These are phyloP conservation scores for Cephus pulcher DNA, from an alignment of 2,888 invertebrate genomes.

Conservation along the genomic window DNA sequence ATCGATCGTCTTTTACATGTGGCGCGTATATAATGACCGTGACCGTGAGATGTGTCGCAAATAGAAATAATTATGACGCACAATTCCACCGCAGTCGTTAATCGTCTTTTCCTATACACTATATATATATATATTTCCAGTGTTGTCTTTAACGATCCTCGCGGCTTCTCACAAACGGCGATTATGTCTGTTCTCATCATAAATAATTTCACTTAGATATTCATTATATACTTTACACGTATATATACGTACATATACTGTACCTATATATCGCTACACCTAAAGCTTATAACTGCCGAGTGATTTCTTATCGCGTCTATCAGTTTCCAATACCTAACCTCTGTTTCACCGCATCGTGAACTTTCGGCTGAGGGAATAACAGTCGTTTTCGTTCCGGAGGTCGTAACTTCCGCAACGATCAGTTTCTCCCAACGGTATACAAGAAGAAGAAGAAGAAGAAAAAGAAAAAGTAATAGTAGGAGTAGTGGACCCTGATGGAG, in stretches of 20 bases:
- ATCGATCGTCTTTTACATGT: slow-evolving; percentile 20
- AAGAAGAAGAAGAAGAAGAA: not conserved
- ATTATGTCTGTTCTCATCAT: not conserved
- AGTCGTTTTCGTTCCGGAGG: not conserved
- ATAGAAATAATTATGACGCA: slow-evolving; percentile 27
- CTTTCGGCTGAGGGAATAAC: not conserved
- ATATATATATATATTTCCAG: not conserved
- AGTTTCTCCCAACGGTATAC: not conserved
- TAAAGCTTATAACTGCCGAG: not conserved
- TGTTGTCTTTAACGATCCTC: not conserved
- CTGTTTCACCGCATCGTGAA: not conserved
- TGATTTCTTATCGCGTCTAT: not conserved
- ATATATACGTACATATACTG: not conserved
- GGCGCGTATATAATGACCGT: slow-evolving; percentile 23
- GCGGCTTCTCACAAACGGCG: not conserved
- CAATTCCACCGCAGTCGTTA: not conserved
- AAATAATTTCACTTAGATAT: not conserved
- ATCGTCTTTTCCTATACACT: slow-evolving; percentile 1
- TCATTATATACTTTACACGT: not conserved
- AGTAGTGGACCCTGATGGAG: not conserved
- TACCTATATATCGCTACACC: not conserved
- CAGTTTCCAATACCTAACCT: not conserved
- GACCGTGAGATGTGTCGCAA: slow-evolving; percentile 16
- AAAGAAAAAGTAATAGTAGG: not conserved
- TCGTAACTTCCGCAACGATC: not conserved